Evolutionary conservation across 2,888 invertebrate genomes (phyloP), one percentile per base, ranked within the genome.

Genomic region (Dicyrtoma fusca): DNA sequence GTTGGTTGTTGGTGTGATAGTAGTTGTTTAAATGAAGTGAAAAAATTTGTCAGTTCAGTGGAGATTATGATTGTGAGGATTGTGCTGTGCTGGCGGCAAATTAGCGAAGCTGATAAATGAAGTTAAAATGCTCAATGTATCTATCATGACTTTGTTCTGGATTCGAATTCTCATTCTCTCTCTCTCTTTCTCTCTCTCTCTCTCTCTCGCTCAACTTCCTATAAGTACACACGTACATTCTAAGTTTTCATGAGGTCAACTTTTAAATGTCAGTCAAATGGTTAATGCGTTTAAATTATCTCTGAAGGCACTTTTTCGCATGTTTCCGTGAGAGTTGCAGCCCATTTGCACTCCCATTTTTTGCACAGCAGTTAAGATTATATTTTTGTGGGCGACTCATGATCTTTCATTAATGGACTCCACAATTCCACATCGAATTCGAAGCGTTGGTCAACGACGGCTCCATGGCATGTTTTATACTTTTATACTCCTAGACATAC

Each of bases 181-280:
- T 51, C 23, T 21, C 44, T 44, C 44, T 61, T 44, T 21, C n/a
- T n/a, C 19, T 17, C 61, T 61, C 44, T 57, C 4, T 55, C 45
- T 14, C 47, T 23, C 47, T 14, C 47, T 34, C 34, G 3, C 34
- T 34, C 3, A 5, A 34, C 34, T 34, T 34, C 34, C 34, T 34
- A 34, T 34, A 34, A 34, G 34, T 34, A 34, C 34, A 34, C 8
- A 5, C 34, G 34, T 34, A 34, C 34, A 34, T 34, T 34, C 34
- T 34, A 34, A 34, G 4, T 34, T 34, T 34, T 34, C 34, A 34
- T 34, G 34, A 34, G 68, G 68, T 68, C 68, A 68, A 68, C 45
- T 57, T 68, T 68, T 57, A 61, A 61, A 61, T 68, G 68, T 68
- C 68, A 45, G 68, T 57, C 68, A 68, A 68, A 68, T 68, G n/a